Percentiles rank a stretch among this genome's conserved stretches.
Evolutionary conservation across 53 echinoderm and acorn worm species (phyloP).

Genomic region (Luidia sarsii): DNA sequence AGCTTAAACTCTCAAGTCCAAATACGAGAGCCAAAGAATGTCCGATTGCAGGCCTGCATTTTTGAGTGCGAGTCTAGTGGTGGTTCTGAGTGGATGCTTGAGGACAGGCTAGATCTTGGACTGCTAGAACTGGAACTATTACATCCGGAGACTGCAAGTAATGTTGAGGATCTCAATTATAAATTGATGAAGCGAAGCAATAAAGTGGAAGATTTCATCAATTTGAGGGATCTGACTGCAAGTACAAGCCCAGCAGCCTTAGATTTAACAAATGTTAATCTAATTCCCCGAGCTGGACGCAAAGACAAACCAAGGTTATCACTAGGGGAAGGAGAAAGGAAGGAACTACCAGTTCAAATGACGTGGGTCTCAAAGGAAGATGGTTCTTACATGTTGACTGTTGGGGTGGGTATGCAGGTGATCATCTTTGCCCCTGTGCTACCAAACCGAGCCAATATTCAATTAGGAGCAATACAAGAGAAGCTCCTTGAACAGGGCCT

Average conservation of each 20-base stretch:
- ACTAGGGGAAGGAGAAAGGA: slow-evolving; percentile 7
- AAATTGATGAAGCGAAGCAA: slow-evolving; percentile 98
- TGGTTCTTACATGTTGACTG: slow-evolving; percentile 90
- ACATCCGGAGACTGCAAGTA: slow-evolving; percentile 60
- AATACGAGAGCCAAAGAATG: slow-evolving; percentile 2
- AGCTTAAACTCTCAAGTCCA: slow-evolving; percentile 3
- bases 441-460: slow-evolving; percentile 51
- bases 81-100: slow-evolving; percentile 93
- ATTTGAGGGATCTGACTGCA: slow-evolving; percentile 44
- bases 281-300: slow-evolving; percentile 30
- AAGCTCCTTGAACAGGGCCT: slow-evolving; percentile 55
- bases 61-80: slow-evolving; percentile 97
- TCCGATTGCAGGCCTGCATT: slow-evolving; percentile 75
- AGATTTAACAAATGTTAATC: slow-evolving; percentile 51
- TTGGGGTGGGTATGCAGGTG: slow-evolving; percentile 85
- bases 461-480: slow-evolving; percentile 53
- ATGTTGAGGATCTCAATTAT: slow-evolving; percentile 75
- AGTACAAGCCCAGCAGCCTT: slow-evolving; percentile 19
- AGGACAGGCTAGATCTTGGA: slow-evolving; percentile 87
- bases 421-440: slow-evolving; percentile 79
- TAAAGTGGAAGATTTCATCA: slow-evolving; percentile 89
- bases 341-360: slow-evolving; percentile 77
- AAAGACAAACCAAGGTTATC: slow-evolving; percentile 12
- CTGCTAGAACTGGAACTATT: slow-evolving; percentile 64
- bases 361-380: slow-evolving; percentile 98